Conservation (phyloP, 2,888 invertebrate genomes). For the Drosophila koepferae region DNA sequence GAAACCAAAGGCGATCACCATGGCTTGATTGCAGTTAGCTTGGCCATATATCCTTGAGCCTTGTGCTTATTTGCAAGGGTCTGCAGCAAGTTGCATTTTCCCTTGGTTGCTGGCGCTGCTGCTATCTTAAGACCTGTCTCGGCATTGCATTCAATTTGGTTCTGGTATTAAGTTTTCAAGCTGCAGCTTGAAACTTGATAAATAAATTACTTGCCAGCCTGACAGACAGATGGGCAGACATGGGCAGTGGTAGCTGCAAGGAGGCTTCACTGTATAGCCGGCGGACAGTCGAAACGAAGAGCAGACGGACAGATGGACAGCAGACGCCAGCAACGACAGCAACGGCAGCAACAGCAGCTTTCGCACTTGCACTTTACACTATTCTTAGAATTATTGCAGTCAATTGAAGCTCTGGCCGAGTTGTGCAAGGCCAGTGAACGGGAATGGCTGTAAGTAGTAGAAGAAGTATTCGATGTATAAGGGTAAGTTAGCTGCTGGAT, state of each 20-base stretch:
- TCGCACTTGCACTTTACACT: conserved; percentile 73
- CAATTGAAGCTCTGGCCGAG: conserved; percentile 70
- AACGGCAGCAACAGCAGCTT: conserved; percentile 34
- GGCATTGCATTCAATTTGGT: conserved; percentile 71
- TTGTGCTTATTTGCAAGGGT: conserved; percentile 13
- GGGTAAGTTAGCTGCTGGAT: conserved; percentile 13
- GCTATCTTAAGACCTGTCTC: conserved; percentile 40
- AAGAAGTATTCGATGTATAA: not conserved
- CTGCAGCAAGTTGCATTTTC: conserved; percentile 17
- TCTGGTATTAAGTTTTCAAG: conserved; percentile 80
- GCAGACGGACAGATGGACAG: not conserved
- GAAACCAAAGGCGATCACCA: conserved; percentile 8
- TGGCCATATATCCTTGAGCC: conserved; percentile 8
- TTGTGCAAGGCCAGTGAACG: conserved; percentile 17
- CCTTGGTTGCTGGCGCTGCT: not conserved
- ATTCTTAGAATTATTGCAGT: conserved; percentile 79
- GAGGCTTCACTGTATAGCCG: not conserved
- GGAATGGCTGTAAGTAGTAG: not conserved
- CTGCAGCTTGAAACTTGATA: conserved; percentile 81
- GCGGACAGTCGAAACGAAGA: conserved; percentile 2
- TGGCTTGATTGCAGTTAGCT: conserved; percentile 42
- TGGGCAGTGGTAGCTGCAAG: not conserved
- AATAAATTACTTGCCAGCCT: conserved; percentile 75
- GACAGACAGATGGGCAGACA: conserved; percentile 21
- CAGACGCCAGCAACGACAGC: conserved; percentile 22